Conservation (phyloP, 1,140 invertebrate species). For the Paralvinella palmiformis region DNA sequence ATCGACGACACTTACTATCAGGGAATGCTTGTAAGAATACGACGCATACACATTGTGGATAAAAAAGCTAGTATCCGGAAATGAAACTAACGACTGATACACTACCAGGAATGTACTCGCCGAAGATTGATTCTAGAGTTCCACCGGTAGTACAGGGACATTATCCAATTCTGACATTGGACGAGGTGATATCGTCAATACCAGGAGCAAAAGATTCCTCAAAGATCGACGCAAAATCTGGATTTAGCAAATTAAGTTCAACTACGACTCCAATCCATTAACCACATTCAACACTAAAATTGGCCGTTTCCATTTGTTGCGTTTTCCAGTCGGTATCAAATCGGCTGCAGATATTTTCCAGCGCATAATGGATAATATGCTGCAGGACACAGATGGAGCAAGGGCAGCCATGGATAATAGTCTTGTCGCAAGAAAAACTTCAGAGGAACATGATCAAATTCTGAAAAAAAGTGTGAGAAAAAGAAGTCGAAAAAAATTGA, state of each 20-base stretch:
- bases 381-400: conserved; percentile 25
- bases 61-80: too few species aligned
- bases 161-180: too few species aligned
- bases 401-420: conserved; percentile 12
- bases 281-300: conserved; percentile 20
- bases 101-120: too few species aligned
- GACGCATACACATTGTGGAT: too few species aligned
- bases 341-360: conserved; percentile 48
- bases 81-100: too few species aligned
- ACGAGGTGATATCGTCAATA: too few species aligned
- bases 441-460: background rate
- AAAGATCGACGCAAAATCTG: too few species aligned
- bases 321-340: conserved; percentile 22
- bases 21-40: too few species aligned
- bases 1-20: too few species aligned
- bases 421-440: conserved; percentile 21
- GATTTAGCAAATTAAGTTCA: conserved; percentile 19
- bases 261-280: conserved; percentile 6
- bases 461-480: background rate
- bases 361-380: conserved; percentile 40
- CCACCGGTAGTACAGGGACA: too few species aligned
- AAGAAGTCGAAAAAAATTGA: background rate
- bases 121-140: too few species aligned
- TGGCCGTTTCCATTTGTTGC: conserved; percentile 23
- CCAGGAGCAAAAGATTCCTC: too few species aligned